Base-by-base conservation (phyloP, 2,797 vertebrate genomes). In the Crenuchus spilurus region DNA sequence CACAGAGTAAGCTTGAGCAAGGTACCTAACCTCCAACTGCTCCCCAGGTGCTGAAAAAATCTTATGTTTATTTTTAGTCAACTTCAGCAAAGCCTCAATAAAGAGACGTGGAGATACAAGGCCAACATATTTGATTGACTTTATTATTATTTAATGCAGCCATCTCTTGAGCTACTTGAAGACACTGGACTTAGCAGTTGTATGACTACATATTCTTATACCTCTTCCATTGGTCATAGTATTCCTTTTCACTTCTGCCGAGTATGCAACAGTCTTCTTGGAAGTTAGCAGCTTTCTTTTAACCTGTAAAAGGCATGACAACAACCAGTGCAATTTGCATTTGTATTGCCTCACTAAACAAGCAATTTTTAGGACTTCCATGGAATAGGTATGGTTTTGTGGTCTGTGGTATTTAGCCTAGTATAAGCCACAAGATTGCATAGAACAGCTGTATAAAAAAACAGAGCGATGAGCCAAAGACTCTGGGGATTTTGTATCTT, bases 391-490 rank as follows among this genome's bases (percentile, higher is more conserved):
- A 14, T 49, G 24, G 52, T 61, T 57, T 31, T 24, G 20, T 44
- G 26, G 20, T 49, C 18, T 4, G 24, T 72, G 58, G 9, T 9
- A 52, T 60, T 48, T 80, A 22, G 13, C 39, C 51, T 31, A 41
- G 33, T 72, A 14, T 46, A 64, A 41, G 60, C 13, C 48, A 30
- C 18, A 16, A 22, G 20, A 41, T 54, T 44, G 4, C 70, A 24
- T 54, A 68, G 55, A 57, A 30, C 57, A 51, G 51, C 41, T 10
- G 9, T 28, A 70, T 73, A 30, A 48, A 63, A n/a, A 76, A 69
- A 11, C 42, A 20, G 11, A n/a, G 46, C 13, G 28, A 70, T 66
- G 49, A 68, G n/a, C n/a, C 63, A 58, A 72, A 55, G 31, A 49
- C 24, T 33, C 14, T 0, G 4, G 28, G 30, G 28, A 13, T 41